These are phyloP conservation scores for Sinocyclocheilus rhinocerous DNA, from an alignment of 2,113 vertebrate genomes.

Conservation along the genomic window DNA sequence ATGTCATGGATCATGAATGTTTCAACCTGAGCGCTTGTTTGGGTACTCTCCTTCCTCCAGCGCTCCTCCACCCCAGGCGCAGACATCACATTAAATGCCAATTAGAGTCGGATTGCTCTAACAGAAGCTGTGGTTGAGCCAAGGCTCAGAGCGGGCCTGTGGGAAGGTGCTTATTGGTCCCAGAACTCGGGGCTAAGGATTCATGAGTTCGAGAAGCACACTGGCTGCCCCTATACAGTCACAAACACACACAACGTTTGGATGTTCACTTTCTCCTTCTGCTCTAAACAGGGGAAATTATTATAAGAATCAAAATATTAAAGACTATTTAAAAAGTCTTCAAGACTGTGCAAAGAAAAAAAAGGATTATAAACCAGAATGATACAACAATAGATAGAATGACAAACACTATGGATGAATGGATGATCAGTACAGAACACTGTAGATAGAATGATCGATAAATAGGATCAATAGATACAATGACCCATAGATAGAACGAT, in stretches of 20 bases:
- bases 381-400: too few relatives aligned
- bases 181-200: constrained; percentile 53
- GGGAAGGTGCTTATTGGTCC: constrained; percentile 73
- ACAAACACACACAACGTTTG: neutral
- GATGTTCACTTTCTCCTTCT: neutral
- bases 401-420: too few relatives aligned
- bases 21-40: constrained; percentile 42
- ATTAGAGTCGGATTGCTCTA: constrained; percentile 68
- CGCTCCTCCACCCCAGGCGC: constrained; percentile 55
- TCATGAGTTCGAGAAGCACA: constrained; percentile 40
- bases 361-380: neutral
- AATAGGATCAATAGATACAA: too few relatives aligned
- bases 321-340: neutral
- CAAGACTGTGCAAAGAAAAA: neutral
- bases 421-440: too few relatives aligned
- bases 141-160: constrained; percentile 64
- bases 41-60: constrained; percentile 19
- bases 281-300: neutral
- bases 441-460: too few relatives aligned
- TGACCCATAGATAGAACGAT: neutral
- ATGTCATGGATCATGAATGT: constrained; percentile 46
- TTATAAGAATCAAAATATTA: neutral
- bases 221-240: constrained; percentile 17
- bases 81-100: constrained; percentile 74
- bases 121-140: constrained; percentile 63